Evolutionary conservation across 2,113 vertebrate genomes (phyloP), one percentile per base, ranked within the genome.

Genomic region (Toxotes jaculatrix): DNA sequence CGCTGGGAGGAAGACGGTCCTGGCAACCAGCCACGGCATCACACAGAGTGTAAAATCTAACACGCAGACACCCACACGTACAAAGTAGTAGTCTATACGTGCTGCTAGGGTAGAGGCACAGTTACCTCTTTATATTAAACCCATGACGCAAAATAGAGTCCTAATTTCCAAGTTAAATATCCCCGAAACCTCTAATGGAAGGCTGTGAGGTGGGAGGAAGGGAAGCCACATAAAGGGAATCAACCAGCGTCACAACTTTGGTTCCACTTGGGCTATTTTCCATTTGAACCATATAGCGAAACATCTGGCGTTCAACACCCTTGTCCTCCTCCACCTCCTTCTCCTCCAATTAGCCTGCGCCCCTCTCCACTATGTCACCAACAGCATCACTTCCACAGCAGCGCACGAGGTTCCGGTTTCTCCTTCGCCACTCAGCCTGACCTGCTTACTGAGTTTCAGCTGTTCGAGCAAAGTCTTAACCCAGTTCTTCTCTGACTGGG

Each of bases 181-280:
- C 89, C 87, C 72, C 21, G 73, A 87, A 93, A 74, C 85, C 87
- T 83, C 67, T 85, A 90, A 87, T 82, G 71, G 81, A 80, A 82
- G 86, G 77, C 73, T 69, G 89, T 42, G 78, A 82, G 88, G 88
- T 80, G 86, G 76, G 63, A 82, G 67, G 71, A 79, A 80, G 84
- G 23, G 65, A 59, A 80, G 83, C 93, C 91, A 94, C 93, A 94
- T 92, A 4, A 94, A 93, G 88, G 84, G 83, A 91, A 81, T 87
- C 74, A 66, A 80, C 73, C 83, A 60, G 81, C 91, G 83, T 91
- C 89, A 89, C 84, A 70, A 80, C 75, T 89, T 75, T 59, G 69
- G 79, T 82, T 92, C 87, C 86, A 92, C 76, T 80, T 79, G 67
- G 84, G 60, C 80, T 60, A 66, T 72, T 92, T 94, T 93, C 90